Evolutionary conservation across 2,888 invertebrate species (phyloP).

Genomic region (Metallyticus violacea): DNA sequence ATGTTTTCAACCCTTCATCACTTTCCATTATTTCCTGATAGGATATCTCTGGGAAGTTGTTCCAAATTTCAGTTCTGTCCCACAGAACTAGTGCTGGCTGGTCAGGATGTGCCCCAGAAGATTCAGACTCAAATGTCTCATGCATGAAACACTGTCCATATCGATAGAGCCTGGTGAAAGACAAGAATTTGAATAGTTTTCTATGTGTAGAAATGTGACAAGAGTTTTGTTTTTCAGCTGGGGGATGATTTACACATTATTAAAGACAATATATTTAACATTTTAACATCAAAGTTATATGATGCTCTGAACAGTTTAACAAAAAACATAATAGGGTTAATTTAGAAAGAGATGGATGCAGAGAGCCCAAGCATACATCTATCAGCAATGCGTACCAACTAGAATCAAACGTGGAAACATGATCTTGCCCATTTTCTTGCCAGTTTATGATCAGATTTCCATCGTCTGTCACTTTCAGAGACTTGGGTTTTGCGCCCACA

Average conservation of each 20-base stretch:
- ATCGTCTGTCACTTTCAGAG: slow-evolving; percentile 37
- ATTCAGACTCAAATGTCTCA: slow-evolving; percentile 39
- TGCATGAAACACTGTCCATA: slow-evolving; percentile 42
- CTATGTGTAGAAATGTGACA: not conserved
- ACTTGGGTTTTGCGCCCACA: slow-evolving; percentile 39
- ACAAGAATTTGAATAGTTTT: not conserved
- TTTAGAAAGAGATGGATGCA: not conserved
- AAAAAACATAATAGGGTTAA: not conserved
- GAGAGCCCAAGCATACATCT: not conserved
- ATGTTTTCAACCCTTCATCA: slow-evolving; percentile 39
- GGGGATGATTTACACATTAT: not conserved
- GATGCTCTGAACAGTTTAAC: not conserved
- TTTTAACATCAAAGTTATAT: not conserved
- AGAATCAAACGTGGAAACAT: slow-evolving; percentile 39
- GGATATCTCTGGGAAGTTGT: slow-evolving; percentile 41
- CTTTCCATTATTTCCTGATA: slow-evolving; percentile 41
- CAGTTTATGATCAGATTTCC: slow-evolving; percentile 40
- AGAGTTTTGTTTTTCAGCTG: not conserved
- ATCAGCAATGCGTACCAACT: slow-evolving; percentile 36
- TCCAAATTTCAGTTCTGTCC: slow-evolving; percentile 41
- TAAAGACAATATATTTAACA: not conserved
- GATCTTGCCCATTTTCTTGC: slow-evolving; percentile 36
- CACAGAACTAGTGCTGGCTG: slow-evolving; percentile 39
- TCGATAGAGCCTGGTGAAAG: slow-evolving; percentile 39
- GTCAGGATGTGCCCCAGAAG: slow-evolving; percentile 25